Conservation (phyloP, 2,797 vertebrate species). For the Arrhamphus sclerolepis region DNA sequence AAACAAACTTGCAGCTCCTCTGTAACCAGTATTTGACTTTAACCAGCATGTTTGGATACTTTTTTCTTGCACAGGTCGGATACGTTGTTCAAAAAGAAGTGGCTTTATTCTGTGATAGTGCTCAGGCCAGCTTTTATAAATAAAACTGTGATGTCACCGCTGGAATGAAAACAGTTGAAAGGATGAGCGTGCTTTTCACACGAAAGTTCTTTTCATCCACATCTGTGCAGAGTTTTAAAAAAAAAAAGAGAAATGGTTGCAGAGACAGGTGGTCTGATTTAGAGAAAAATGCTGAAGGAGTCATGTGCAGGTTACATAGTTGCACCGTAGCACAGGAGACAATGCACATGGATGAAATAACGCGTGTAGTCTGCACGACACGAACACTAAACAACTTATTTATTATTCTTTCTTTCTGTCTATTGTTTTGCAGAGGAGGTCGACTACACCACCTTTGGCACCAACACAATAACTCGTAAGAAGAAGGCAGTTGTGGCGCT, state of each 20-base stretch:
- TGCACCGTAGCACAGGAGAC: not conserved
- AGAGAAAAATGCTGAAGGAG: conserved; percentile 17
- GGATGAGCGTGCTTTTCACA: conserved; percentile 28
- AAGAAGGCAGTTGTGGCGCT: conserved; percentile 91
- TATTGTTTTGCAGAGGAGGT: conserved; percentile 87
- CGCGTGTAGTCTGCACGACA: too few species aligned
- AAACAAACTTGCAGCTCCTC: conserved; percentile 5
- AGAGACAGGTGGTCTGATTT: conserved; percentile 47
- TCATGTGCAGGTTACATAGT: conserved; percentile 21
- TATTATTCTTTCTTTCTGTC: conserved; percentile 7
- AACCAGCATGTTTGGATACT: conserved; percentile 14
- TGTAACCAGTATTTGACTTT: conserved; percentile 19
- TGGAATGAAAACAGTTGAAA: conserved; percentile 42
- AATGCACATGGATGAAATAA: too few species aligned
- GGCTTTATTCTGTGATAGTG: not conserved
- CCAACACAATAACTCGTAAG: conserved; percentile 89
- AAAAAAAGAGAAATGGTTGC: too few species aligned
- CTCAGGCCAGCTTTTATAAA: not conserved
- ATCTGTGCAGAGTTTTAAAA: conserved; percentile 51
- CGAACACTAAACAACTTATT: not conserved
- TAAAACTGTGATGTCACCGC: conserved; percentile 6
- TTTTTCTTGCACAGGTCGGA: not conserved
- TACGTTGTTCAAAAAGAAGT: conserved; percentile 8
- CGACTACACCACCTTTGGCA: conserved; percentile 90
- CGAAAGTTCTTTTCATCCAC: conserved; percentile 27